Evolutionary conservation across 2,888 invertebrate species (phyloP), one percentile per base, ranked within the genome.

Genomic region (Plebejus melissa): DNA sequence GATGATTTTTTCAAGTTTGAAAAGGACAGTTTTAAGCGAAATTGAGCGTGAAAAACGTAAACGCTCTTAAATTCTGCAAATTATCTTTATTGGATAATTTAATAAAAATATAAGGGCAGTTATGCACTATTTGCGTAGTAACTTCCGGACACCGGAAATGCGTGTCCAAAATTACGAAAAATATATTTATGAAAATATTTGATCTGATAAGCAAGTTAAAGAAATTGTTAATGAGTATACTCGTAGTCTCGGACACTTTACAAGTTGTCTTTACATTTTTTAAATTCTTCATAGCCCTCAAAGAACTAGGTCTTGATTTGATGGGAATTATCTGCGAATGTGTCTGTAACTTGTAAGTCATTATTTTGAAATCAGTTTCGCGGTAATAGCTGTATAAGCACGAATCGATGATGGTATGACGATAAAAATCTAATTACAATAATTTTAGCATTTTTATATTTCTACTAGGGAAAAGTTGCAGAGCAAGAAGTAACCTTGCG

Each of bases 391-490:
- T 50, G 6, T n/a, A n/a, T 6, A 9, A 58, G 58, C 22, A 22
- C 7, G 22, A 58, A 28, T 28, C 3, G 13, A 32, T 36, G 65
- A 65, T 65, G 32, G 32, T 65, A 5, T 65, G 65, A 65, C 32
- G 36, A 65, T 65, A 65, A 65, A 65, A 65, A 32, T 32, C 13
- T 36, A 54, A 72, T 72, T 36, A 54, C 13, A 54, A 65, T 65
- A 65, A 72, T 72, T 72, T 54, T 32, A 72, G 72, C 72, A 72
- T 54, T 72, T 70, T 72, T 72, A 50, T 54, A 54, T 54, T 72
- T 54, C 54, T 72, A 72, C 72, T 72, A 72, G 72, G 72, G 72
- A 72, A 72, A 72, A 72, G 72, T 72, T 72, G 72, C 72, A 54
- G 72, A 54, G 50, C 72, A 50, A 32, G 72, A 54, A 32, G 72